Conservation (phyloP, 2,113 vertebrate genomes). For the Glaucomys volans region DNA sequence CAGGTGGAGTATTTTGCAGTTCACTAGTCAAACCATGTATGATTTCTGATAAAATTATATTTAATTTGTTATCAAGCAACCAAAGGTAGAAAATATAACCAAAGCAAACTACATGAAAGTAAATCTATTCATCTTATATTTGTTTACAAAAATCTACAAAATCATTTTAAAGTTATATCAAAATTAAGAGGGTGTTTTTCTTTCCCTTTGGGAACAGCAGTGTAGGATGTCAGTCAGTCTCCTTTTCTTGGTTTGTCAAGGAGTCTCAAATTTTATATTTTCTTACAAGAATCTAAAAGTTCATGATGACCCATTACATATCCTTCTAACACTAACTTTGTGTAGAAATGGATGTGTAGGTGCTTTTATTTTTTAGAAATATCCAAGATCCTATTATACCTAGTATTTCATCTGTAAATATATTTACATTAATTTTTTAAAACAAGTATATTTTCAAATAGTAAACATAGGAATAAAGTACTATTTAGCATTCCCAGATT, state of each 20-base stretch:
- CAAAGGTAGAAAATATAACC: neutral
- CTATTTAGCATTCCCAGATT: neutral
- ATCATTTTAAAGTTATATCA: neutral
- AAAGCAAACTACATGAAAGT: conserved; percentile 28
- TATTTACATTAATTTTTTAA: neutral
- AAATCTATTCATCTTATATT: neutral
- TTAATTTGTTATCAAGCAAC: neutral
- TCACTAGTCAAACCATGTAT: neutral
- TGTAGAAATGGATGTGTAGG: neutral
- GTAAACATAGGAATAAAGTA: neutral
- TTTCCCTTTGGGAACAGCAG: neutral
- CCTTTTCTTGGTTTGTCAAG: neutral
- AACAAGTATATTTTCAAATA: neutral
- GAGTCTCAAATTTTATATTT: conserved; percentile 9
- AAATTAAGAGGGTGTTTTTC: neutral
- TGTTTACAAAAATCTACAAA: conserved; percentile 6
- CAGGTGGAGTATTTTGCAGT: conserved; percentile 79
- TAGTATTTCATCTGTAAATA: neutral
- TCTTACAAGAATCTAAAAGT: conserved; percentile 7
- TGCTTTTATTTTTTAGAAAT: conserved; percentile 6
- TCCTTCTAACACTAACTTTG: neutral
- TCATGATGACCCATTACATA: neutral
- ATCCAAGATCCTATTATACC: neutral
- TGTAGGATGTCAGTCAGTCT: neutral
- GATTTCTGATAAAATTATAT: neutral